Evolutionary conservation across 2,113 vertebrate genomes (phyloP).

Genomic region (Clupea harengus): DNA sequence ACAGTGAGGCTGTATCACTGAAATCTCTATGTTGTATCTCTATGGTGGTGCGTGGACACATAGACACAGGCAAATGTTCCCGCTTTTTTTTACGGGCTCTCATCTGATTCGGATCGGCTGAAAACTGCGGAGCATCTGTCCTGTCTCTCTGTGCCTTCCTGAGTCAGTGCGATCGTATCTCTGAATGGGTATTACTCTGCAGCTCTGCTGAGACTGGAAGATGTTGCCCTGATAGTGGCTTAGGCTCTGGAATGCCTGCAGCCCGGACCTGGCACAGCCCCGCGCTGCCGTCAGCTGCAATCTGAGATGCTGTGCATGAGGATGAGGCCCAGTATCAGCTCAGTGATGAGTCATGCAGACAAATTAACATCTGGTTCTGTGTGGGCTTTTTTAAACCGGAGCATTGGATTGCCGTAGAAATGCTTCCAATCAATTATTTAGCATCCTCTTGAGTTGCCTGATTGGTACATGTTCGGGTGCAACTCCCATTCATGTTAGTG

Average conservation of each 20-base stretch:
- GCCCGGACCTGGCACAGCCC: no score
- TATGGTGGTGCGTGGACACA: background rate
- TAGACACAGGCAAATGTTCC: background rate
- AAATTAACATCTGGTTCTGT: background rate
- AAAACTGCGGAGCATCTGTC: background rate
- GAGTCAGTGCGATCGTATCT: conserved; percentile 7
- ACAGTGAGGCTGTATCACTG: background rate
- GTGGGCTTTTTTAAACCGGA: background rate
- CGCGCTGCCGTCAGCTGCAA: no score
- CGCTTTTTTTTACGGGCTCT: background rate
- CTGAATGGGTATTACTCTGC: background rate
- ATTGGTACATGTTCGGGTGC: background rate
- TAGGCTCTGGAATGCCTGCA: no score
- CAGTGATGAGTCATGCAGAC: conserved; percentile 3
- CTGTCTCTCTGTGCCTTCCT: background rate
- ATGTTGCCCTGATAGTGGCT: background rate
- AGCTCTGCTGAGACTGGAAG: background rate
- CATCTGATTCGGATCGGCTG: background rate
- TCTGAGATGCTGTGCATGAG: background rate
- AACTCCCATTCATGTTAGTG: no score
- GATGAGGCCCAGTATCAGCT: background rate
- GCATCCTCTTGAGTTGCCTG: background rate
- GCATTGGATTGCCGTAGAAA: background rate
- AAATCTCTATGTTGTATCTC: background rate
- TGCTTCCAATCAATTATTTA: background rate